phyloP scores from a whole-genome alignment of 1,140 invertebrate genomes.

The Anastrepha obliqua region DNA sequence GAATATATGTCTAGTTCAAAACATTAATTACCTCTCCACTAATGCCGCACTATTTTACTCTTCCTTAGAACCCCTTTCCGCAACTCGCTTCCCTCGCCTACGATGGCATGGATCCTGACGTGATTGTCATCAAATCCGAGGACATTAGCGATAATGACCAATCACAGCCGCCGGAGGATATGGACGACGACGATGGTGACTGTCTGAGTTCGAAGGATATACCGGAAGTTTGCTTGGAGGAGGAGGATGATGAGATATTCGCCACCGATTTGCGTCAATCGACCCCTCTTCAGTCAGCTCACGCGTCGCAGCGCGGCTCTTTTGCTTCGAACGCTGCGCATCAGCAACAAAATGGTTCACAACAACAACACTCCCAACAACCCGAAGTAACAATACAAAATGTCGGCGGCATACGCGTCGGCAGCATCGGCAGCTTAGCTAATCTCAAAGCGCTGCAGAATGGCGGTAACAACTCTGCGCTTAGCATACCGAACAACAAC shows the following conservation, averaged over 20 bases:
- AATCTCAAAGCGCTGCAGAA: slow-evolving; percentile 65
- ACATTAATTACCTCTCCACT: no score
- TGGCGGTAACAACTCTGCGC: slow-evolving; percentile 53
- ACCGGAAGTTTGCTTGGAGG: slow-evolving; percentile 70
- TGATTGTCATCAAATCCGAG: slow-evolving; percentile 72
- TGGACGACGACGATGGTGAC: slow-evolving; percentile 71
- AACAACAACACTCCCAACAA: slow-evolving; percentile 57
- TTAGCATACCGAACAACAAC: slow-evolving; percentile 45
- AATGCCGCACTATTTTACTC: no score
- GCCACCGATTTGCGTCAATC: slow-evolving; percentile 67
- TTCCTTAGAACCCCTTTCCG: slow-evolving; percentile 25
- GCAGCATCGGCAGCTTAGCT: slow-evolving; percentile 64
- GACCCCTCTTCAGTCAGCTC: slow-evolving; percentile 58
- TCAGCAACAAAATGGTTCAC: slow-evolving; percentile 44
- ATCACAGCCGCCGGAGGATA: slow-evolving; percentile 64
- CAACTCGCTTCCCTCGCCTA: slow-evolving; percentile 58
- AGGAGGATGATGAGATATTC: slow-evolving; percentile 68
- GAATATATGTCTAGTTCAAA: no score
- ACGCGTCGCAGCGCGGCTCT: slow-evolving; percentile 31
- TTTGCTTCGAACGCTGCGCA: not conserved
- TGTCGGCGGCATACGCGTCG: slow-evolving; percentile 69
- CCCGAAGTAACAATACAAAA: slow-evolving; percentile 65
- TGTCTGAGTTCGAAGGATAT: slow-evolving; percentile 68
- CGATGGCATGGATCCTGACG: slow-evolving; percentile 70
- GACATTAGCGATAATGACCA: slow-evolving; percentile 72